phyloP scores from a whole-genome alignment of 2,888 invertebrate species.

The Torymus tubicola region DNA sequence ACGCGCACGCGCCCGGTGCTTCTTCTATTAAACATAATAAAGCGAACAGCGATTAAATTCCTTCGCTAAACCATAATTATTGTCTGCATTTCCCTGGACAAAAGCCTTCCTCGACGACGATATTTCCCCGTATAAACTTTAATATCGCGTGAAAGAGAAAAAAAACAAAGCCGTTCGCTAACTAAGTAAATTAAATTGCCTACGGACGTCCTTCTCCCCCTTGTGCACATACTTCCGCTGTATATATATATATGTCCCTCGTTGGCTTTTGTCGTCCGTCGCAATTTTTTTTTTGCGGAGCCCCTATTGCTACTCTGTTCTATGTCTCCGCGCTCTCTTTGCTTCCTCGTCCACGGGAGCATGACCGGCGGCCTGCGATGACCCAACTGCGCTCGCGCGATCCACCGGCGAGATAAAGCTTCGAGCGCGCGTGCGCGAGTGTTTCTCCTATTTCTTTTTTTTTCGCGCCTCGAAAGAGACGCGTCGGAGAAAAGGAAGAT shows the following conservation, averaged over 20 bases:
- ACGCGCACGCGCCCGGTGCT: too few species aligned
- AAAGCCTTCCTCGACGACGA: too few species aligned
- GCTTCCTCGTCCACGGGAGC: conserved; percentile 48
- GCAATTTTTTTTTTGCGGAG: background rate
- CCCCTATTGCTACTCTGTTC: background rate
- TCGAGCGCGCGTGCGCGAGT: too few species aligned
- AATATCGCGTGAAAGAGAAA: background rate
- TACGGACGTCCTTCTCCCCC: conserved; percentile 3
- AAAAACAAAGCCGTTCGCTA: background rate
- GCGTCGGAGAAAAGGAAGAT: too few species aligned
- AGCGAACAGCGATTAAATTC: too few species aligned
- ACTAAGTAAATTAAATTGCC: conserved; percentile 28
- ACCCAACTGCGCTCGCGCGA: conserved; percentile 48
- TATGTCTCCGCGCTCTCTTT: conserved; percentile 48
- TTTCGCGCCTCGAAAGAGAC: too few species aligned
- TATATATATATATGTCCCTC: background rate
- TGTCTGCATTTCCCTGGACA: too few species aligned
- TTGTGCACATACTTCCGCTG: background rate
- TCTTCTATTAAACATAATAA: too few species aligned
- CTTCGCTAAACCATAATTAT: too few species aligned
- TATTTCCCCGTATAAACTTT: too few species aligned
- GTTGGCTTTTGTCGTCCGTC: background rate
- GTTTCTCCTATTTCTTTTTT: too few species aligned
- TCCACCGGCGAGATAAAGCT: background rate
- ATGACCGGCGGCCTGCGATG: conserved; percentile 46